Evolutionary conservation across 1,140 invertebrate genomes (phyloP).

Genomic region (Orchesella cincta): DNA sequence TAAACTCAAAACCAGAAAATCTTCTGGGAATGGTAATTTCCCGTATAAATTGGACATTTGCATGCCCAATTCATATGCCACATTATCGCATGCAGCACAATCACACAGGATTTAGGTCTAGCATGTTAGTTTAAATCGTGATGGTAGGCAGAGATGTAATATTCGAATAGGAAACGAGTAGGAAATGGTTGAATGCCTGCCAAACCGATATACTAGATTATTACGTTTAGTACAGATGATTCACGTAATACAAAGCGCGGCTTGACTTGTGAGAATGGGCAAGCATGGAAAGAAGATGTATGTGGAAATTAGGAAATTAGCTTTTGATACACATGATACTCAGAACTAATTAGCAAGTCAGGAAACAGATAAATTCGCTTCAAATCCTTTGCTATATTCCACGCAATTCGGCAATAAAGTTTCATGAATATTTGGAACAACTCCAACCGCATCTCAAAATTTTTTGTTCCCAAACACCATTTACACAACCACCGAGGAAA

Average conservation of each 20-base stretch:
- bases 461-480: too few relatives aligned
- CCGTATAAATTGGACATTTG: too few relatives aligned
- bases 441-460: too few relatives aligned
- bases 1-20: too few relatives aligned
- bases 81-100: too few relatives aligned
- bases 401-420: not conserved
- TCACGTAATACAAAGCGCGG: not conserved
- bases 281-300: too few relatives aligned
- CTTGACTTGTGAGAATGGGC: too few relatives aligned
- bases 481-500: too few relatives aligned
- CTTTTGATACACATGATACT: not conserved
- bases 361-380: not conserved
- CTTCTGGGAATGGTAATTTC: too few relatives aligned
- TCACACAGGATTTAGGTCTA: too few relatives aligned
- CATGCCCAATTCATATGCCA: too few relatives aligned
- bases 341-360: not conserved
- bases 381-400: not conserved
- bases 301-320: not conserved
- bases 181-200: not conserved
- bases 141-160: not conserved
- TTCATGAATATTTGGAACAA: not conserved
- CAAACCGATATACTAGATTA: not conserved
- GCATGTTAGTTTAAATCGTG: not conserved
- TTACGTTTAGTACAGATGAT: not conserved
- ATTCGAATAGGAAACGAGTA: not conserved